Conservation (phyloP, 2,797 vertebrate species). For the Sebastes kiyomatsui region DNA sequence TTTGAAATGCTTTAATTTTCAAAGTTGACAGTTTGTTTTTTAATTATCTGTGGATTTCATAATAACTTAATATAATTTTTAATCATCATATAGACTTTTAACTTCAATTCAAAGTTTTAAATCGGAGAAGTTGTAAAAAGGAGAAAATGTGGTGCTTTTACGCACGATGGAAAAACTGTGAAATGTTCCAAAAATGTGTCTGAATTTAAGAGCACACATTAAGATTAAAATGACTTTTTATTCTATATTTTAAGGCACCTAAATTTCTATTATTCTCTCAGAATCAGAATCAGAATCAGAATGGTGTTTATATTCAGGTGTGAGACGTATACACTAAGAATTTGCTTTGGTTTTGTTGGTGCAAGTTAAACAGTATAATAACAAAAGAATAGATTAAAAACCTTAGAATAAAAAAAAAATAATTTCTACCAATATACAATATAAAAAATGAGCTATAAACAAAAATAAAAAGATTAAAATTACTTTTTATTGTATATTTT, state of each 20-base stretch:
- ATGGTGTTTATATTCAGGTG: too few species aligned
- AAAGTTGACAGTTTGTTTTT: neutral
- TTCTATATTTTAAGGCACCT: neutral
- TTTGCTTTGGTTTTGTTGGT: too few species aligned
- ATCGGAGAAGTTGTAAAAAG: neutral
- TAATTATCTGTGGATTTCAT: neutral
- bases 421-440: too few species aligned
- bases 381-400: too few species aligned
- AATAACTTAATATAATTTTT: neutral
- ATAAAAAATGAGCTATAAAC: too few species aligned
- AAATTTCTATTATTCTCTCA: neutral
- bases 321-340: too few species aligned
- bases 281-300: too few species aligned
- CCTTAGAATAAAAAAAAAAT: too few species aligned
- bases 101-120: neutral
- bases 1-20: neutral
- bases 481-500: rapidly evolving
- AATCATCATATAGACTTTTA: neutral
- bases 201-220: too few species aligned
- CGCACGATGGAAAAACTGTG: neutral
- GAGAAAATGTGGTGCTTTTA: neutral
- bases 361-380: too few species aligned
- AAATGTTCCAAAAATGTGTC: neutral
- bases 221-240: neutral
- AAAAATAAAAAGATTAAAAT: neutral